Evolutionary conservation across 1,140 invertebrate genomes (phyloP), one percentile per base, ranked within the genome.

Genomic region (Monomorium pharaonis): DNA sequence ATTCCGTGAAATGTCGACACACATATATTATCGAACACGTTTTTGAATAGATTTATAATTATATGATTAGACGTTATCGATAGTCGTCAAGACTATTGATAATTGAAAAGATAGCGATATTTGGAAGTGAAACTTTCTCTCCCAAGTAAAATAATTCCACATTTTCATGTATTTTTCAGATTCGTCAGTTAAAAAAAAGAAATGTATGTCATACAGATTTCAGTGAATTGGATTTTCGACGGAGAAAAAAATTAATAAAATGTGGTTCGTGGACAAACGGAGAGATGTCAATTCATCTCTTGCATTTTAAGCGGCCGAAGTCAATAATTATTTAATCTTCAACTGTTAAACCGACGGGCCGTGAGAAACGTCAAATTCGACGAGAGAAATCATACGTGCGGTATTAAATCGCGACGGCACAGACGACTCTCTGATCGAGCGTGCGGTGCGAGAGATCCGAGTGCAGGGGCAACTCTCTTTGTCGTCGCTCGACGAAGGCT

Each of bases 401-500:
- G 14, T 42, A 54, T 69, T 51, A 37, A 42, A 70, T 70, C 21
- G 49, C 33, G n/a, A n/a, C n/a, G n/a, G n/a, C n/a, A n/a, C n/a
- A n/a, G n/a, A n/a, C n/a, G n/a, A n/a, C n/a, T n/a, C n/a, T n/a
- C n/a, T n/a, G n/a, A 65, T 14, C 30, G 10, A 67, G 12, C n/a
- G n/a, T n/a, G n/a, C n/a, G n/a, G n/a, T n/a, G n/a, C n/a, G n/a
- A n/a, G 14, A 33, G 14, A 51, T 78, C 37, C n/a, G n/a, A 16
- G 7, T 30, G 0, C 9, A 76, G 33, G n/a, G n/a, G 2, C 33
- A 76, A 5, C 9, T 54, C 76, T 72, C 37, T 44, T 58, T 58
- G 65, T 80, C 49, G 65, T 24, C 51, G 67, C 33, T 70, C 65
- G 18, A n/a, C 63, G 14, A 72, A 81, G 33, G 37, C 67, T 27